Evolutionary conservation across 2,113 vertebrate species (phyloP).

Genomic region (Chloroceryle aenea): DNA sequence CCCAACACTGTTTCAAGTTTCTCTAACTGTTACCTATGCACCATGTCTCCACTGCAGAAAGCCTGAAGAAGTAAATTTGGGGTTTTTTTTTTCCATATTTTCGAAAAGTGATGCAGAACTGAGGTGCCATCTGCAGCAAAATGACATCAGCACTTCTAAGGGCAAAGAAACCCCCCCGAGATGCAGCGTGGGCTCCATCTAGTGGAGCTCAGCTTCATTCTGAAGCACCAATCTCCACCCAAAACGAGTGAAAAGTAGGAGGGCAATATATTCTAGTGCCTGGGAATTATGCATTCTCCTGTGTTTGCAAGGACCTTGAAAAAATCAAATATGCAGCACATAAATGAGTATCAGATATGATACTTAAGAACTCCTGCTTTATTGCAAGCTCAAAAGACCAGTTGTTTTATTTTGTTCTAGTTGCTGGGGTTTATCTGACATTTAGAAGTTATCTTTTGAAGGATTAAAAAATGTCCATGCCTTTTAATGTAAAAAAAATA

Average conservation of each 20-base stretch:
- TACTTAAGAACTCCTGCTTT: neutral
- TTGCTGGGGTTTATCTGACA: neutral
- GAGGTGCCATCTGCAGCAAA: neutral
- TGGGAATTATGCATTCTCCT: fast-evolving
- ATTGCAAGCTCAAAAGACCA: neutral
- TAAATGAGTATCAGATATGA: neutral
- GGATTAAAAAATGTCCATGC: neutral
- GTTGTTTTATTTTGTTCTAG: neutral
- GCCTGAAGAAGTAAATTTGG: neutral
- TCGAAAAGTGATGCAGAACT: neutral
- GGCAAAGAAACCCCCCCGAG: neutral
- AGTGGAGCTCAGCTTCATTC: neutral
- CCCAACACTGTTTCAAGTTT: neutral
- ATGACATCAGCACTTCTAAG: fast-evolving
- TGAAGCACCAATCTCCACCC: neutral
- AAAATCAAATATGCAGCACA: neutral
- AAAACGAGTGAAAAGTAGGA: neutral
- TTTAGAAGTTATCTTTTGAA: neutral
- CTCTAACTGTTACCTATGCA: neutral
- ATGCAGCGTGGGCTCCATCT: constrained; percentile 33
- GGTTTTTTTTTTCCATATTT: neutral
- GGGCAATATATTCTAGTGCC: neutral
- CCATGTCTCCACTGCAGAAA: neutral
- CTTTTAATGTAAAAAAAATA: neutral
- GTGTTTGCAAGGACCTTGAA: neutral